phyloP scores from a whole-genome alignment of 2,888 invertebrate species.

The Proisotoma minuta region DNA sequence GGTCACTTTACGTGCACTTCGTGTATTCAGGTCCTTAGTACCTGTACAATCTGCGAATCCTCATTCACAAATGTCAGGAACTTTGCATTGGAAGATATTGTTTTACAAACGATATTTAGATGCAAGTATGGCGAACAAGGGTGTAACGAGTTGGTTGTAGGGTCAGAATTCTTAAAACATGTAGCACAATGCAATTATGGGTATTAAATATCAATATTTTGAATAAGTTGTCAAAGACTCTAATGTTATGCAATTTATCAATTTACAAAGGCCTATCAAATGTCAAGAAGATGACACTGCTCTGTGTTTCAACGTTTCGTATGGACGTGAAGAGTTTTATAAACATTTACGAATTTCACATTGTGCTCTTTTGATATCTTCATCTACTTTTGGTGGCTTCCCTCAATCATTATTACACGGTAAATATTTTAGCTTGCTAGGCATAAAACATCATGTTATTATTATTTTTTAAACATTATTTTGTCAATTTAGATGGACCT shows the following conservation, averaged over 20 bases:
- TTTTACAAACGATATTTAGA: constrained; percentile 24
- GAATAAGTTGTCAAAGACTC: too few species aligned
- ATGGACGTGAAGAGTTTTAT: too few species aligned
- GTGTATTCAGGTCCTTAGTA: constrained; percentile 16
- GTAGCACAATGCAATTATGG: constrained; percentile 24
- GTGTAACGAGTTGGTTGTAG: constrained; percentile 16
- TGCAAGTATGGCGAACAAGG: constrained; percentile 23
- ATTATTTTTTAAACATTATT: background rate
- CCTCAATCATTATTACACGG: background rate
- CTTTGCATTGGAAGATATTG: constrained; percentile 28
- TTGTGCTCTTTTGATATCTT: too few species aligned
- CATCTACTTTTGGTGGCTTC: too few species aligned
- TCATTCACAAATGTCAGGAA: constrained; percentile 25
- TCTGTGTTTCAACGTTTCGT: too few species aligned
- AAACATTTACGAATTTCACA: too few species aligned
- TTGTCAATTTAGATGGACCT: background rate
- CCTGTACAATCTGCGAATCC: constrained; percentile 22
- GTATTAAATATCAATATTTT: constrained; percentile 14
- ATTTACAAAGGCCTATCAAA: background rate
- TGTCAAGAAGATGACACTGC: background rate
- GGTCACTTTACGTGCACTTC: constrained; percentile 31
- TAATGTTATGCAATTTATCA: too few species aligned
- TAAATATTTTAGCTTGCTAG: background rate
- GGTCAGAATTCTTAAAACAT: constrained; percentile 16
- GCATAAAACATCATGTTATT: background rate